A percentile compares a stretch with the other conserved stretches of the same genome.
phyloP scores from a whole-genome alignment of 2,797 vertebrate genomes.

The Notolepis coatsorum region DNA sequence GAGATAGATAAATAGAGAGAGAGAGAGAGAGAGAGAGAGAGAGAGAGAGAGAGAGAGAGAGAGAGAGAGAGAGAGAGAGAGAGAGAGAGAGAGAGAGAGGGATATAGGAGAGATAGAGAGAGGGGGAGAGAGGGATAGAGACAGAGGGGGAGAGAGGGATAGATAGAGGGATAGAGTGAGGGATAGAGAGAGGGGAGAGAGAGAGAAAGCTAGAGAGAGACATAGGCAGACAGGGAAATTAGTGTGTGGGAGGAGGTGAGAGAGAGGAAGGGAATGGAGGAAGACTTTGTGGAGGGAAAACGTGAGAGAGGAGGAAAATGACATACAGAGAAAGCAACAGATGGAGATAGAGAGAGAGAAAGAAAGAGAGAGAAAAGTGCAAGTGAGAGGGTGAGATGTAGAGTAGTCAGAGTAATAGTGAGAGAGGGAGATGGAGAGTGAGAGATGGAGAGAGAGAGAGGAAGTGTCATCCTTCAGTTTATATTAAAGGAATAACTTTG shows the following conservation, averaged over 20 bases:
- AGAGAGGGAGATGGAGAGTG: not conserved
- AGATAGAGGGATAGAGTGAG: not conserved
- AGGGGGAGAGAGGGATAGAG: not conserved
- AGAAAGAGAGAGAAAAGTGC: not conserved
- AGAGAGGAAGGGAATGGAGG: not conserved
- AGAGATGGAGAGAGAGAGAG: conserved; percentile 31
- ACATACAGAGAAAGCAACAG: not conserved
- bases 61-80: too few species aligned
- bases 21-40: conserved; percentile 12
- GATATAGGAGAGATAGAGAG: too few species aligned
- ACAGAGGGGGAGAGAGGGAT: conserved; percentile 11
- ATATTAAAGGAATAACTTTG: conserved; percentile 46
- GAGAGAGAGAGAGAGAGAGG: not conserved
- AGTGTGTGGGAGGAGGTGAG: too few species aligned
- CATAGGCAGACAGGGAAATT: too few species aligned
- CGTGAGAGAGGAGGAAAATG: not conserved
- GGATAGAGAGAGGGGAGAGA: not conserved
- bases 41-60: not conserved
- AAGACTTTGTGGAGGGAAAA: too few species aligned
- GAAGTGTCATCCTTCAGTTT: conserved; percentile 64
- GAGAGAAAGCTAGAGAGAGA: not conserved
- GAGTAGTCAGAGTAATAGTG: too few species aligned
- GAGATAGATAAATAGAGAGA: too few species aligned
- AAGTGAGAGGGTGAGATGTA: not conserved
- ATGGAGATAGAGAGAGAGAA: not conserved